Evolutionary conservation across 2,888 invertebrate species (phyloP).

Genomic region (Meandrusa payeni): DNA sequence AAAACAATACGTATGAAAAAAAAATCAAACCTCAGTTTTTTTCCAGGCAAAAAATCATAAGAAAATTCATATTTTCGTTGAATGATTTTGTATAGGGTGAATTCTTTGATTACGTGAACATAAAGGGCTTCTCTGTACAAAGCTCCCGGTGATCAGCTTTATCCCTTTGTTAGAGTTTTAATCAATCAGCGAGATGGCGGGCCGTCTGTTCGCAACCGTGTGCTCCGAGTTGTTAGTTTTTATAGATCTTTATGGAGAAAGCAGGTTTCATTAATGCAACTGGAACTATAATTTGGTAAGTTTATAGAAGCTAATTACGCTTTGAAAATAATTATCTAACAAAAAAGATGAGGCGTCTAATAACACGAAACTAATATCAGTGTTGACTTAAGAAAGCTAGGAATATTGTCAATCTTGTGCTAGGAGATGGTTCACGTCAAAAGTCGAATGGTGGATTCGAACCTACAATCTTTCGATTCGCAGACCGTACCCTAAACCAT

Average conservation of each 20-base stretch:
- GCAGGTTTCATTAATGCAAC: not conserved
- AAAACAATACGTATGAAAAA: not conserved
- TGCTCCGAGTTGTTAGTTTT: constrained; percentile 28
- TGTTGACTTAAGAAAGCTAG: too few relatives aligned
- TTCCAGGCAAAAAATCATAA: constrained; percentile 37
- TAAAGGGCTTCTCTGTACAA: constrained; percentile 72
- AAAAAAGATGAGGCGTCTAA: too few relatives aligned
- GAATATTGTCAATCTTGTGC: too few relatives aligned
- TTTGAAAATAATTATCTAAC: too few relatives aligned
- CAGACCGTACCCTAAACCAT: too few relatives aligned
- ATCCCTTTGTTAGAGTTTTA: constrained; percentile 77
- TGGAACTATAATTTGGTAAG: too few relatives aligned
- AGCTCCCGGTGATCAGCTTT: constrained; percentile 71
- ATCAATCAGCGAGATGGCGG: constrained; percentile 67
- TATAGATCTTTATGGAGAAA: constrained; percentile 16
- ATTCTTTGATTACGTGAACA: constrained; percentile 71
- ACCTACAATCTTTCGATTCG: too few relatives aligned
- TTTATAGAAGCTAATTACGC: too few relatives aligned
- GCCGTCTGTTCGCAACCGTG: constrained; percentile 36
- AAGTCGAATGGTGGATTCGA: too few relatives aligned
- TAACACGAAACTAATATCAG: too few relatives aligned
- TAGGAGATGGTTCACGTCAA: too few relatives aligned
- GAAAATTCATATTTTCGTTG: constrained; percentile 58
- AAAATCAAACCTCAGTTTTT: constrained; percentile 29
- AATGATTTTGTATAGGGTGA: constrained; percentile 57